phyloP scores from a whole-genome alignment of 2,797 vertebrate genomes.

The Peromyscus melanophrys region DNA sequence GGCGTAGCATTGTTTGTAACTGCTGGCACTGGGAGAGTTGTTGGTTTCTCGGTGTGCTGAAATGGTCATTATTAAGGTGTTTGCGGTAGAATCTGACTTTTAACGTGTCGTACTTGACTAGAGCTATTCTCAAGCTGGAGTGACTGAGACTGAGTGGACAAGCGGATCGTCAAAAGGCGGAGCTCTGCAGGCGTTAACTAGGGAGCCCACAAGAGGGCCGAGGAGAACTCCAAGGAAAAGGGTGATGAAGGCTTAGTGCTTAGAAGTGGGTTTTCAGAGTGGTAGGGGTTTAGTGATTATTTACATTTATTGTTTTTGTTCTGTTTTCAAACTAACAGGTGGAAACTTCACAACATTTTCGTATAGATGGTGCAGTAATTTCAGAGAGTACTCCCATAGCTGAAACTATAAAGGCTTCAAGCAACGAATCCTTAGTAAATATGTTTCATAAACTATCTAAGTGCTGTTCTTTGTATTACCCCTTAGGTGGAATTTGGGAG shows the following conservation, averaged over 20 bases:
- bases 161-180: constrained; percentile 92
- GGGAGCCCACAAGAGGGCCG: constrained; percentile 90
- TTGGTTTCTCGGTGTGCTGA: constrained; percentile 75
- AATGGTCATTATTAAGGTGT: constrained; percentile 81
- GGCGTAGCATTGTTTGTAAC: constrained; percentile 48
- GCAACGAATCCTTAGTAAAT: constrained; percentile 92
- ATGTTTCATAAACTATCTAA: constrained; percentile 85
- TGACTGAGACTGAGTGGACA: constrained; percentile 90
- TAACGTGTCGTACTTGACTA: constrained; percentile 91
- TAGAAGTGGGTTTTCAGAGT: constrained; percentile 85
- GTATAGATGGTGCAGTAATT: constrained; percentile 91
- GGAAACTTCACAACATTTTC: constrained; percentile 91
- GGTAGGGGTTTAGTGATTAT: constrained; percentile 83
- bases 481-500: constrained; percentile 82
- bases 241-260: constrained; percentile 91
- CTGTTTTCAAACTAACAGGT: constrained; percentile 92
- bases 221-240: constrained; percentile 92
- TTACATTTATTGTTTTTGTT: constrained; percentile 90
- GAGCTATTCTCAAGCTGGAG: constrained; percentile 90
- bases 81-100: constrained; percentile 84
- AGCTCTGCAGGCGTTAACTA: constrained; percentile 92
- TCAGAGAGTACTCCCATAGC: constrained; percentile 91
- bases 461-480: constrained; percentile 84
- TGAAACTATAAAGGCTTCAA: constrained; percentile 92
- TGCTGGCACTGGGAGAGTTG: constrained; percentile 52